These are phyloP conservation scores for Buphagus erythrorhynchus DNA, from an alignment of 2,797 vertebrate genomes.

Conservation along the genomic window DNA sequence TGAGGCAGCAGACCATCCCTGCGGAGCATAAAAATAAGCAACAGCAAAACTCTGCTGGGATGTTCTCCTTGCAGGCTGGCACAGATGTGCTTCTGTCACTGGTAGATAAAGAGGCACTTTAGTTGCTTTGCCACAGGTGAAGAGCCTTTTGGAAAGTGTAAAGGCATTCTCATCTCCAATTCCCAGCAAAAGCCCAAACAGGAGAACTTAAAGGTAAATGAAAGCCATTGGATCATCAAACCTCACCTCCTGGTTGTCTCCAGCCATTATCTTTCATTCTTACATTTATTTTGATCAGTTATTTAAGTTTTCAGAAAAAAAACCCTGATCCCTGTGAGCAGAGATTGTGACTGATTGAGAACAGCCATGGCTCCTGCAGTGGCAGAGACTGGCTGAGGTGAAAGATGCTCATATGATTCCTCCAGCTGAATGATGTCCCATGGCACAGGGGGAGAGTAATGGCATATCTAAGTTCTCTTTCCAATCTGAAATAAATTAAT, in stretches of 20 bases:
- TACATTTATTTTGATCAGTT: background rate
- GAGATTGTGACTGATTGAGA: background rate
- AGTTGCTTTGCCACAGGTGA: background rate
- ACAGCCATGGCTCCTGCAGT: background rate
- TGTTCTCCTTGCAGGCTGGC: constrained; percentile 19
- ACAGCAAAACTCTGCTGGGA: constrained; percentile 37
- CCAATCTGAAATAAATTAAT: background rate
- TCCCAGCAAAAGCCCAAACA: background rate
- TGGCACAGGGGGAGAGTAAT: background rate
- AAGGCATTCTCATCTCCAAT: background rate
- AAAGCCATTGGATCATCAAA: background rate
- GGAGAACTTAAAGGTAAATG: background rate
- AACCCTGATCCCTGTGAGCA: background rate
- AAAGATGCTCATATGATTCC: background rate
- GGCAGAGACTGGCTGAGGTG: background rate
- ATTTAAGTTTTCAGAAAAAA: background rate
- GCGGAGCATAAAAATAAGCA: constrained; percentile 55
- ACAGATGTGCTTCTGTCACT: background rate
- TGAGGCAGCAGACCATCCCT: constrained; percentile 57
- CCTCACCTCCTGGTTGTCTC: background rate
- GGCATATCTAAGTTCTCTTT: background rate
- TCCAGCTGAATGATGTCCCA: background rate
- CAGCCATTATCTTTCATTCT: background rate
- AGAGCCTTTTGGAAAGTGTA: background rate
- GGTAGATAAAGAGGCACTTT: constrained; percentile 23